Evolutionary conservation across 2,888 invertebrate genomes (phyloP).

Genomic region (Julus scanicus): DNA sequence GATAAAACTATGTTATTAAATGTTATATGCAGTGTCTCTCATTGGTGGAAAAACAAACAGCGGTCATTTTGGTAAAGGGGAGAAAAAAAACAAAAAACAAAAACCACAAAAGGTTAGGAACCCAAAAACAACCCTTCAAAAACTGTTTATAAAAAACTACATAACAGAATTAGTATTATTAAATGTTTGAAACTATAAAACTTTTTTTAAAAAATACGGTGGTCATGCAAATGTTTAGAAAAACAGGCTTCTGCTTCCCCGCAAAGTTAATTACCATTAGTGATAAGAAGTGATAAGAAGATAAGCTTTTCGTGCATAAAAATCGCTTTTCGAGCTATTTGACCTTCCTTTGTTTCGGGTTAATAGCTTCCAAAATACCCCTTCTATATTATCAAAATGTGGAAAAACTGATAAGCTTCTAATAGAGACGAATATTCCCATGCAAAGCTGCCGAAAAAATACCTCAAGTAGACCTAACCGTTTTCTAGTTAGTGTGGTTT

Average conservation of each 20-base stretch:
- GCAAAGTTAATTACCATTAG: conserved; percentile 33
- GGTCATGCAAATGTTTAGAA: background rate
- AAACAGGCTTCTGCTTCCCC: conserved; percentile 33
- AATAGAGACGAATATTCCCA: no score
- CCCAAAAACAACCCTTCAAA: background rate
- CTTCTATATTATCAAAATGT: background rate
- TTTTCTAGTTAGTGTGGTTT: no score
- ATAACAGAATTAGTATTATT: background rate
- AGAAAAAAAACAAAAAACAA: background rate
- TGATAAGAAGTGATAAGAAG: background rate
- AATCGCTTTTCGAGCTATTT: conserved; percentile 1
- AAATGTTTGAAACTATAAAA: conserved; percentile 22
- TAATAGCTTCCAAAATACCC: background rate
- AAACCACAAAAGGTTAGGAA: conserved; percentile 21
- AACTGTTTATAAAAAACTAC: background rate
- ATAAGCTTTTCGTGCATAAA: background rate
- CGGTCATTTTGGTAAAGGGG: background rate
- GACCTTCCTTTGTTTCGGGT: background rate
- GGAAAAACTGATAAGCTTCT: background rate
- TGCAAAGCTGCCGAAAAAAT: no score
- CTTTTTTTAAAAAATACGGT: background rate
- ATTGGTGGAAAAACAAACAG: conserved; percentile 18
- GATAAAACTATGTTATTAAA: background rate
- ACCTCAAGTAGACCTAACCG: no score
- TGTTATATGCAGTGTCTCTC: background rate